These are phyloP conservation scores for Marronus borbonicus DNA, from an alignment of 2,888 invertebrate genomes.

Conservation along the genomic window DNA sequence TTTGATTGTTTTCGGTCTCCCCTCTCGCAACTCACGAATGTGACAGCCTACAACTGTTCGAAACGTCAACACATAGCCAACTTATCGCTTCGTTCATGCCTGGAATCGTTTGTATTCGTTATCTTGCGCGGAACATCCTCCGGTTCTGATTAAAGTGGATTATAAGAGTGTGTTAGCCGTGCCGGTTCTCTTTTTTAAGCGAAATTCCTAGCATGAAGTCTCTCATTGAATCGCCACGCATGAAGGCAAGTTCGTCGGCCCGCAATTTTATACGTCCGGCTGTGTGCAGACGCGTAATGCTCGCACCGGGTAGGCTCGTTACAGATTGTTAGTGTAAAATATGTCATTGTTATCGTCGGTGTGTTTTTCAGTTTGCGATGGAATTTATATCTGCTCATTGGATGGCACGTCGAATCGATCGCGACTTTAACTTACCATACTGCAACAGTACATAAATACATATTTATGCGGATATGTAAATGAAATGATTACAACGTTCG, in stretches of 20 bases:
- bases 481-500: no score
- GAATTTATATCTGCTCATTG: constrained; percentile 20
- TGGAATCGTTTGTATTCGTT: neutral
- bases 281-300: neutral
- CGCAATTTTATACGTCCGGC: constrained; percentile 9
- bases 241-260: constrained; percentile 4
- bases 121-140: no score
- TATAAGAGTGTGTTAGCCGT: neutral
- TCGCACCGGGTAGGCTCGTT: constrained; percentile 28
- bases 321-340: constrained; percentile 47
- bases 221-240: constrained; percentile 1
- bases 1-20: no score
- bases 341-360: constrained; percentile 42
- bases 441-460: neutral
- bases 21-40: neutral
- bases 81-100: neutral
- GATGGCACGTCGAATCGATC: constrained; percentile 2
- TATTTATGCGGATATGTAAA: no score
- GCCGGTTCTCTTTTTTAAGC: neutral
- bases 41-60: constrained; percentile 3
- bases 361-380: constrained; percentile 18
- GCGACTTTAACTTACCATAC: neutral
- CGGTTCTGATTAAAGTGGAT: no score
- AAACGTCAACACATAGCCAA: neutral
- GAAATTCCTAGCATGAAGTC: neutral